Base-by-base conservation (phyloP, 2,113 vertebrate genomes). In the Penelope pileata region DNA sequence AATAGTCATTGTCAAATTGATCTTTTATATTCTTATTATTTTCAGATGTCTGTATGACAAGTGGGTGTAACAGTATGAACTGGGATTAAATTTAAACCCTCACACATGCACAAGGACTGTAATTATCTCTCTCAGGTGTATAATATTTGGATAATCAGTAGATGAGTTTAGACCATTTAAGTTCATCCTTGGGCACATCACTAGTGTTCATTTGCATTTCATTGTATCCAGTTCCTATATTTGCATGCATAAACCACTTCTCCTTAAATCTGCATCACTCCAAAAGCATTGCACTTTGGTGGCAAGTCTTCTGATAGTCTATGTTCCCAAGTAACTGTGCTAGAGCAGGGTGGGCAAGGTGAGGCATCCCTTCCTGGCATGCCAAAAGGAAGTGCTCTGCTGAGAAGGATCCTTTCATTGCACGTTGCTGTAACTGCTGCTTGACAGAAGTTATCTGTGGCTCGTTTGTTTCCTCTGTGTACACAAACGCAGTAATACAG, bases 111-210 rank as follows among this genome's bases (percentile, higher is more conserved):
- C 53, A 89, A 91, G 40, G 58, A 43, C 62, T 82, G 81, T 87
- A 87, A 87, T 94, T 89, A 83, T 27, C 19, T 82, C 72, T 80
- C 84, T 90, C 70, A 83, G 68, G 83, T 51, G 21, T 89, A n/a
- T 79, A 94, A 86, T 91, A 88, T 94, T 96, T 96, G 72, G 34
- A 19, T 74, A 86, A 79, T 91, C 45, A 63, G 59, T 53, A 74
- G 74, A 45, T 1, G 22, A 94, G 70, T 63, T 92, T 80, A 53
- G 72, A 27, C 85, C 85, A 18, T 64, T 89, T 82, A 80, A 83
- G 29, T 3, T 3, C 42, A 43, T 11, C 36, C 50, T 36, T 78
- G 30, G 66, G 60, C 68, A 51, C 34, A 40, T 86, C 69, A 70
- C 19, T 27, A 56, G 2, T 38, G 10, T 51, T 73, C 10, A 0